Percentiles rank a stretch among this genome's conserved stretches.
These are phyloP conservation scores for Gymnocheta viridis DNA, from an alignment of 2,888 invertebrate genomes.

Conservation along the genomic window DNA sequence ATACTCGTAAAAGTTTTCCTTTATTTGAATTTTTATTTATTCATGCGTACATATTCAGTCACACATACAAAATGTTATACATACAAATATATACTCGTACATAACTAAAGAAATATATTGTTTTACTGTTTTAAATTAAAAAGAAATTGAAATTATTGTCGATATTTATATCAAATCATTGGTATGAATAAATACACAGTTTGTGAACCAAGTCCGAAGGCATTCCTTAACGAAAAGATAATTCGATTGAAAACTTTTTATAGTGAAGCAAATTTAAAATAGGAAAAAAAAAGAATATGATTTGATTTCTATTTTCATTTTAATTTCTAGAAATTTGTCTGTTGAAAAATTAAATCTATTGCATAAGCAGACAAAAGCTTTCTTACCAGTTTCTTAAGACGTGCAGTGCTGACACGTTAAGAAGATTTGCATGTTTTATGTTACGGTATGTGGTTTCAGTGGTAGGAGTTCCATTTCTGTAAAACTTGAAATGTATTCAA, in stretches of 20 bases:
- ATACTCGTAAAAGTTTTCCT: slow-evolving; percentile 8
- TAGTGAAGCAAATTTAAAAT: neutral
- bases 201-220: neutral
- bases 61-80: neutral
- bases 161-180: slow-evolving; percentile 47
- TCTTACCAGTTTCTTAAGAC: neutral
- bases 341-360: neutral
- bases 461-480: slow-evolving; percentile 31
- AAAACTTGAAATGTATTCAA: slow-evolving; percentile 48
- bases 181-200: slow-evolving; percentile 26
- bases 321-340: slow-evolving; percentile 1
- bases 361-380: neutral
- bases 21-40: neutral
- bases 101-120: neutral
- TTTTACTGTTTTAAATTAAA: slow-evolving; percentile 39
- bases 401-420: neutral
- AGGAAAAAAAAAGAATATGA: neutral
- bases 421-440: neutral
- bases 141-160: slow-evolving; percentile 28
- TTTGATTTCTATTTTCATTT: neutral
- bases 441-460: slow-evolving; percentile 6
- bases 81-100: too few relatives aligned
- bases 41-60: neutral
- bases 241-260: slow-evolving; percentile 21
- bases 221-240: neutral